Base-by-base conservation (phyloP, 2,888 invertebrate genomes). In the Lutraria lutraria region DNA sequence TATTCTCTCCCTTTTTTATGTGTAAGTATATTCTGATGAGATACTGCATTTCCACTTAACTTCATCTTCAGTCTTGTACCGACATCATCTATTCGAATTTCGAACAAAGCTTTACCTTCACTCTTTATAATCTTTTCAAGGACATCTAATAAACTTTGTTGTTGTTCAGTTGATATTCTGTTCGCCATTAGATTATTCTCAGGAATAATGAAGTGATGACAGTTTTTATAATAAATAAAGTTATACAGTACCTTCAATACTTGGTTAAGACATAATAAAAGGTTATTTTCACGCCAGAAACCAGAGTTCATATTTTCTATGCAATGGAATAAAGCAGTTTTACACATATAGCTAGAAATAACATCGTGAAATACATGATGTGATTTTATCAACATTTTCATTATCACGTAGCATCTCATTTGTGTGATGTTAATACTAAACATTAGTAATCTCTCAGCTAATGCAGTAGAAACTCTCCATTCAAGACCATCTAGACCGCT, bases 391-490 rank as follows among this genome's bases (percentile, higher is more conserved):
- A 80, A n/a, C 21, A 80, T 80, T 80, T 80, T 80, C 80, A 80
- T 80, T 19, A 80, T 34, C 15, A 80, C 80, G 19, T 80, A 80
- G 3, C 43, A 52, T 43, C 43, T 19, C 52, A 80, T 43, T 15
- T 80, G 80, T 16, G 80, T 80, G 2, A 43, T 34, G n/a, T 80
- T 80, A 15, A 80, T 13, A 43, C 80, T 80, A 19, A 80, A 80
- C 80, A 80, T 80, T 8, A 80, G 16, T 19, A 12, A 80, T 80
- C 80, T 80, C 52, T 80, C 80, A 16, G 80, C 80, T n/a, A 52
- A 19, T 21, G 84, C 72, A 16, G 72, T 72, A 25, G 84, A 84
- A 43, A 84, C 72, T 72, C 84, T 52, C 52, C 52, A 84, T 84
- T 84, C 72, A 25, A 72, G 19, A 16, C 25, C 52, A n/a, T 72